A percentile compares a stretch with the other conserved stretches of the same genome.
These are phyloP conservation scores for Thecophora atra DNA, from an alignment of 2,888 invertebrate species.

Conservation along the genomic window DNA sequence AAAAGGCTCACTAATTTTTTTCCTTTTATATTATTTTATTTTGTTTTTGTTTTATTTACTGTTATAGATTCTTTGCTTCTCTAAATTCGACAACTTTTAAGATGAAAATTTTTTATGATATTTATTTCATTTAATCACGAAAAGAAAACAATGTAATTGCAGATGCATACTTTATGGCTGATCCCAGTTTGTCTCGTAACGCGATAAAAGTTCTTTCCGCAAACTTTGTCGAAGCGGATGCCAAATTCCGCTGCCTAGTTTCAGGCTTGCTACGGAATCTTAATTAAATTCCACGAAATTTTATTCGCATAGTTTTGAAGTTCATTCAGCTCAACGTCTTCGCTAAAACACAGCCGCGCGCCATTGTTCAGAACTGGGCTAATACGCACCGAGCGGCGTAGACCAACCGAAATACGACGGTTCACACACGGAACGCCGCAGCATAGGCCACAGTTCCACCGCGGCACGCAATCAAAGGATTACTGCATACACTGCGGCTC, in stretches of 20 bases:
- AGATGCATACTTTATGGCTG: background rate
- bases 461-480: background rate
- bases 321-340: background rate
- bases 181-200: background rate
- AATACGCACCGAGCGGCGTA: background rate
- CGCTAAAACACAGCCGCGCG: too few species aligned
- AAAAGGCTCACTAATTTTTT: too few species aligned
- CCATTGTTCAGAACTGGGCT: too few species aligned
- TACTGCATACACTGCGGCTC: background rate
- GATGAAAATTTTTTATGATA: too few species aligned
- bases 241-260: background rate
- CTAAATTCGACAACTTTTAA: too few species aligned
- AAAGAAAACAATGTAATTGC: background rate
- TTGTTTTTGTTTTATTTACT: too few species aligned
- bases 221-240: background rate
- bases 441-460: background rate
- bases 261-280: conserved; percentile 4
- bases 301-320: background rate
- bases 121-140: too few species aligned
- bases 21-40: too few species aligned
- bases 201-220: too few species aligned
- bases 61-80: too few species aligned
- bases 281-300: conserved; percentile 18
- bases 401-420: background rate
- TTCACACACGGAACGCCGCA: background rate